These are phyloP conservation scores for Epirrhoe alternata DNA, from an alignment of 2,888 invertebrate genomes.

Conservation along the genomic window DNA sequence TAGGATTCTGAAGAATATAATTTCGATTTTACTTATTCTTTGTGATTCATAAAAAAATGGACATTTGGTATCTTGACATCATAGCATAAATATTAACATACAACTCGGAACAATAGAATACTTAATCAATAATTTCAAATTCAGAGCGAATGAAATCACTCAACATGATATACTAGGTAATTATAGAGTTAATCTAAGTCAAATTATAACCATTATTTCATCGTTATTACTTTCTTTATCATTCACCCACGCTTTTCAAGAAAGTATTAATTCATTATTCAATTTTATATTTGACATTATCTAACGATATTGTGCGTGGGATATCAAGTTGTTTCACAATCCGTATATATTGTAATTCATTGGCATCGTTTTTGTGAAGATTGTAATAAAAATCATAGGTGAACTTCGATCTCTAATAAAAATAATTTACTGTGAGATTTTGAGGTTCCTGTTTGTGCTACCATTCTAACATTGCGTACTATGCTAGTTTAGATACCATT, in stretches of 20 bases:
- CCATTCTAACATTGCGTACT: too few species aligned
- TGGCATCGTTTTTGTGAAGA: conserved; percentile 12
- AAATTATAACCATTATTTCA: neutral
- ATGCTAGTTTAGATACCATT: too few species aligned
- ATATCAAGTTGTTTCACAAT: conserved; percentile 34
- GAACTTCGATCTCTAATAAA: conserved; percentile 7
- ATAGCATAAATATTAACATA: too few species aligned
- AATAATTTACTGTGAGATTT: neutral
- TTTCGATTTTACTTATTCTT: too few species aligned
- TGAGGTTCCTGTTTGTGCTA: too few species aligned
- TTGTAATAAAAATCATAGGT: conserved; percentile 8
- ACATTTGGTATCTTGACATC: too few species aligned
- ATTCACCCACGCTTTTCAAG: conserved; percentile 24
- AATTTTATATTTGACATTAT: conserved; percentile 51
- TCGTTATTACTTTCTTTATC: neutral
- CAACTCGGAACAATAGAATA: too few species aligned
- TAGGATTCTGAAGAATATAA: too few species aligned
- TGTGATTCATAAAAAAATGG: too few species aligned
- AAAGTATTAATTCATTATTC: conserved; percentile 54
- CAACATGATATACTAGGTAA: too few species aligned
- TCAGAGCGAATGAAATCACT: too few species aligned
- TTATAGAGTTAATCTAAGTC: neutral
- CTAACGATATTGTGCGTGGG: conserved; percentile 52
- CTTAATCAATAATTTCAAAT: too few species aligned
- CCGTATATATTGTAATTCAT: conserved; percentile 4